Percentiles rank a stretch among this genome's conserved stretches.
phyloP scores from a whole-genome alignment of 2,113 vertebrate species.

The Entelurus aequoreus region DNA sequence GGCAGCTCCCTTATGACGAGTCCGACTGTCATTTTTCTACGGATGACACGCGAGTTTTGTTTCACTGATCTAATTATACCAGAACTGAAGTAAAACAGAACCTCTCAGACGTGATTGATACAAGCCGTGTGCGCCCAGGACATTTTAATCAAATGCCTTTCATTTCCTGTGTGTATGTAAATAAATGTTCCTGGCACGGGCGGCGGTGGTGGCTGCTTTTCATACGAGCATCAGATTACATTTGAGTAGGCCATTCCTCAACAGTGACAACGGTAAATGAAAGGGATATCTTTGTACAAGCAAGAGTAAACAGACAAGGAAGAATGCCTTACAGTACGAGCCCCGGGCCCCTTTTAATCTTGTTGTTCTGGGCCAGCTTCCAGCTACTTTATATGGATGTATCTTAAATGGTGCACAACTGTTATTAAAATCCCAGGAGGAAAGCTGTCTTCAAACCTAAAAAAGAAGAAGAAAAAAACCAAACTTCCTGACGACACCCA shows the following conservation, averaged over 20 bases:
- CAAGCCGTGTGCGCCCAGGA: conserved; percentile 13
- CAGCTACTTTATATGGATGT: conserved; percentile 70
- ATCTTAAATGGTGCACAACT: conserved; percentile 71
- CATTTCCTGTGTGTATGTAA: conserved; percentile 36
- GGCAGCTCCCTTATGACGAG: too few relatives aligned
- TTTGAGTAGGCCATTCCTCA: conserved; percentile 51
- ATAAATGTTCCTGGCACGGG: conserved; percentile 42
- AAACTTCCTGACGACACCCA: conserved; percentile 57
- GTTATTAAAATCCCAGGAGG: conserved; percentile 67
- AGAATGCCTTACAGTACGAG: conserved; percentile 47
- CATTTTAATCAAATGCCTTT: conserved; percentile 47
- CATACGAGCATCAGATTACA: conserved; percentile 44
- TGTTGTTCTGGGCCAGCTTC: conserved; percentile 65
- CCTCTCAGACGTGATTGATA: conserved; percentile 44
- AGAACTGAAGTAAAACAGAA: conserved; percentile 13
- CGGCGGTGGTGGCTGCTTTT: conserved; percentile 20
- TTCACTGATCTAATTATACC: conserved; percentile 55
- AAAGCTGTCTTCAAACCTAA: conserved; percentile 51
- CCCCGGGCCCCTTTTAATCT: conserved; percentile 54
- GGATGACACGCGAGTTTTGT: conserved; percentile 28
- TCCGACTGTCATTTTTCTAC: conserved; percentile 26
- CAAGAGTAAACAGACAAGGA: conserved; percentile 46
- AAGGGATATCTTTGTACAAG: conserved; percentile 46
- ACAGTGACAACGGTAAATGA: conserved; percentile 51
- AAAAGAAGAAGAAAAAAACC: conserved; percentile 20